Percentiles rank a stretch among this genome's conserved stretches.
phyloP scores from a whole-genome alignment of 2,888 invertebrate genomes.

The Caenorhabditis sp. region DNA sequence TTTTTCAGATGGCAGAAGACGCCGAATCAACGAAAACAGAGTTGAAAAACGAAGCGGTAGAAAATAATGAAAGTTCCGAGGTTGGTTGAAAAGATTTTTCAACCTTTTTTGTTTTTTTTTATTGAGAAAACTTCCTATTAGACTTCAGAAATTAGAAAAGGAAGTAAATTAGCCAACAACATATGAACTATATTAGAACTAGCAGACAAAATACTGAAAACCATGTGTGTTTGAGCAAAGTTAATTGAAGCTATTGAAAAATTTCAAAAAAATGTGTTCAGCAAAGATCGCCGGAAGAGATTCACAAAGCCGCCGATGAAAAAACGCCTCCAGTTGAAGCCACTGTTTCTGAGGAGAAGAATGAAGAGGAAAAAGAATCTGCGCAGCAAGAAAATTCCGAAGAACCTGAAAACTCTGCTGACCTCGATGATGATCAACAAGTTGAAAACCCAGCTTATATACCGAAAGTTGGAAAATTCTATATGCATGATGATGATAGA shows the following conservation, averaged over 20 bases:
- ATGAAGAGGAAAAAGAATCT: background rate
- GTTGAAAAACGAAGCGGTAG: background rate
- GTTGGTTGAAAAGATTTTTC: too few species aligned
- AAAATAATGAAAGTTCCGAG: background rate
- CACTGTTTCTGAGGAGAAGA: slow-evolving; percentile 5
- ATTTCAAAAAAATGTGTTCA: too few species aligned
- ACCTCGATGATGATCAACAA: slow-evolving; percentile 38
- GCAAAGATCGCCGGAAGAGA: background rate
- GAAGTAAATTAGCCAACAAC: too few species aligned
- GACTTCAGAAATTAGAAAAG: too few species aligned
- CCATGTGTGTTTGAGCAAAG: background rate
- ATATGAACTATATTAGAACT: too few species aligned
- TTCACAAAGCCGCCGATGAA: background rate
- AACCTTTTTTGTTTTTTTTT: too few species aligned
- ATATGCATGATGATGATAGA: slow-evolving; percentile 44
- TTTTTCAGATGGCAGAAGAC: background rate
- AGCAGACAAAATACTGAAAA: too few species aligned
- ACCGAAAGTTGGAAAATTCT: slow-evolving; percentile 34
- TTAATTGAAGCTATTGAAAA: too few species aligned
- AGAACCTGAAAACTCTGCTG: background rate
- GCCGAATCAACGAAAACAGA: background rate
- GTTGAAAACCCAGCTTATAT: slow-evolving; percentile 46
- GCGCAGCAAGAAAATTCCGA: background rate
- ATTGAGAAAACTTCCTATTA: too few species aligned
- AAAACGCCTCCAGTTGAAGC: background rate